phyloP scores from a whole-genome alignment of 35 echinoderm and acorn worm genomes.

The Acanthaster planci region DNA sequence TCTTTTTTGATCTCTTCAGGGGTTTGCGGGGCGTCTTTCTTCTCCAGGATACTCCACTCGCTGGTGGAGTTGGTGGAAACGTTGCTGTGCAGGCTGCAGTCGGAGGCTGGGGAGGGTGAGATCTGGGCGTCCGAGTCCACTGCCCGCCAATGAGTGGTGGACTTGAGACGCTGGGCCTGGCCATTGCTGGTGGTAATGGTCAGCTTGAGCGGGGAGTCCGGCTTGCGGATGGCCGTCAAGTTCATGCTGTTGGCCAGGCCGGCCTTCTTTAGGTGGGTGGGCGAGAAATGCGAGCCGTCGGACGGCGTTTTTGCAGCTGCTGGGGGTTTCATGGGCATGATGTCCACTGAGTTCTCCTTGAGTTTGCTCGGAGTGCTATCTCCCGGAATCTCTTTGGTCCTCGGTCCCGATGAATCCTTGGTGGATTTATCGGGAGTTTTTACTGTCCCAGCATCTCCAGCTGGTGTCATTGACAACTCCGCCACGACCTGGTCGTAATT shows the following conservation, averaged over 20 bases:
- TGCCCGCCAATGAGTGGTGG: conserved; percentile 73
- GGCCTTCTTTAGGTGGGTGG: conserved; percentile 26
- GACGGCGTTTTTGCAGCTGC: conserved; percentile 18
- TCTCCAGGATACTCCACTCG: conserved; percentile 77
- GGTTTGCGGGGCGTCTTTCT: conserved; percentile 36
- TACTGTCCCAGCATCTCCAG: conserved; percentile 17
- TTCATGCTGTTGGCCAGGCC: conserved; percentile 73
- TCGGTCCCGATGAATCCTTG: background rate
- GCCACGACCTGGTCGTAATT: conserved; percentile 77
- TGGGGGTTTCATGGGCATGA: conserved; percentile 49
- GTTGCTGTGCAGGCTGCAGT: conserved; percentile 81
- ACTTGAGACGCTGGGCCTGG: conserved; percentile 74
- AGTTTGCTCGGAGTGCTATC: background rate
- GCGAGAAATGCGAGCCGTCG: background rate
- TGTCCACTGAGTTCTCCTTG: background rate
- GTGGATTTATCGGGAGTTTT: background rate
- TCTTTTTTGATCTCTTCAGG: conserved; percentile 52
- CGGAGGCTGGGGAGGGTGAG: conserved; percentile 77
- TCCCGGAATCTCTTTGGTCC: background rate
- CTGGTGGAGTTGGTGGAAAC: conserved; percentile 82
- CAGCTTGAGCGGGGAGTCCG: conserved; percentile 80
- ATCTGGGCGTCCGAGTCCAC: conserved; percentile 63
- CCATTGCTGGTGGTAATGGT: conserved; percentile 91
- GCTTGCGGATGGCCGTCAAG: conserved; percentile 73
- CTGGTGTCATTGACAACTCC: conserved; percentile 40